Evolutionary conservation across 2,113 vertebrate species (phyloP), one percentile per base, ranked within the genome.

Genomic region (Zosterops lateralis): DNA sequence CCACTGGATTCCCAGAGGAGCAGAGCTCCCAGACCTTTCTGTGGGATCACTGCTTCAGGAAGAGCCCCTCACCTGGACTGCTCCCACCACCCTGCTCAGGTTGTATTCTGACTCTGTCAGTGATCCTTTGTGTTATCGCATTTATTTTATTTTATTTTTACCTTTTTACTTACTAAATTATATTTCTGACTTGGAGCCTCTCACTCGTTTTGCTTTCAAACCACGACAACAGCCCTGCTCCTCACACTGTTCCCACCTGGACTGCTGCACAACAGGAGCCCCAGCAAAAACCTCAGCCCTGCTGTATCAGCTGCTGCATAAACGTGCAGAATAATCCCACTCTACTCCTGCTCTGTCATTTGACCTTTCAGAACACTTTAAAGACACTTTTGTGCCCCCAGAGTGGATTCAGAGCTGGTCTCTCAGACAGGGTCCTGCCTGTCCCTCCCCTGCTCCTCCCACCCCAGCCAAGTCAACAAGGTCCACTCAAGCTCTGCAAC

Each of bases 231-330:
- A 10, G 34, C 28, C 58, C 56, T 12, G 34, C 61, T n/a, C 4
- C 42, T 32, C 20, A 0, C 0, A 26, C 61, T 72, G 17, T 1
- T 66, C 68, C 61, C 6, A 0, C 40, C 47, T 3, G 25, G 17
- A 26, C 1, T 17, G 14, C 78, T 48, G 36, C 40, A 40, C 32
- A 48, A 14, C 1, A 32, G 53, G 26, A 71, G 57, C 34, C 26
- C 20, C 38, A 7, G 1, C 14, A 28, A 45, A 70, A 7, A 7
- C 6, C 34, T 20, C 54, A 64, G 67, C 28, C 65, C 67, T 2
- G 0, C 3, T 67, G 29, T 7, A 17, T 7, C 56, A 74, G 15
- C 51, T 60, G 57, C 19, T 34, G 38, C 51, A 44, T 0, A 12
- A 54, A 62, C 5, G 4, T 0, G 12, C 18, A 75, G 44, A 32